phyloP scores from a whole-genome alignment of 2,888 invertebrate species.

The Andrena haemorrhoa region DNA sequence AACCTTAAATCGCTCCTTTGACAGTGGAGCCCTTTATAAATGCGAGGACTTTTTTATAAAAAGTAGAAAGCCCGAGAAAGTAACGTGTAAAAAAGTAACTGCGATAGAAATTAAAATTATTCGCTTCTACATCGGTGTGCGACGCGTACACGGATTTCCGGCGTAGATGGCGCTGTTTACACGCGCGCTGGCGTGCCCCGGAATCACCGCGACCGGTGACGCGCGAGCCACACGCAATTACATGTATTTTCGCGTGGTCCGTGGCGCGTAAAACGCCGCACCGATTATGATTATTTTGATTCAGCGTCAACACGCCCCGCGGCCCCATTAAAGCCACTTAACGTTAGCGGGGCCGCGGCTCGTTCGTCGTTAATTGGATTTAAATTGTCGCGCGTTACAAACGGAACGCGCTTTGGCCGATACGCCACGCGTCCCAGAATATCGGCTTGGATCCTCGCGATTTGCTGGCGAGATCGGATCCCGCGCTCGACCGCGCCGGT shows the following conservation, averaged over 20 bases:
- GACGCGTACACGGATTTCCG: neutral
- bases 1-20: too few relatives aligned
- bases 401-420: slow-evolving; percentile 48
- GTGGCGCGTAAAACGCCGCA: slow-evolving; percentile 18
- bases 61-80: too few relatives aligned
- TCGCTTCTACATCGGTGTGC: neutral
- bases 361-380: slow-evolving; percentile 64
- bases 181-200: slow-evolving; percentile 4
- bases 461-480: neutral
- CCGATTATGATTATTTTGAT: slow-evolving; percentile 70
- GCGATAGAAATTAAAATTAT: neutral
- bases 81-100: neutral
- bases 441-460: neutral
- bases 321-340: slow-evolving; percentile 60
- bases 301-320: slow-evolving; percentile 52
- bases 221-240: slow-evolving; percentile 8
- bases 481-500: neutral
- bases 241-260: neutral
- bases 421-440: neutral
- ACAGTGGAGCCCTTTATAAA: too few relatives aligned
- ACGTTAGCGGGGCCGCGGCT: slow-evolving; percentile 34
- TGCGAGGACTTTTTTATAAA: too few relatives aligned
- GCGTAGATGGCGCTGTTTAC: slow-evolving; percentile 9
- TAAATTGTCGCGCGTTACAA: slow-evolving; percentile 54
- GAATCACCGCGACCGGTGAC: slow-evolving; percentile 22